Evolutionary conservation across 2,888 invertebrate genomes (phyloP).

Genomic region (Lasius platythorax): DNA sequence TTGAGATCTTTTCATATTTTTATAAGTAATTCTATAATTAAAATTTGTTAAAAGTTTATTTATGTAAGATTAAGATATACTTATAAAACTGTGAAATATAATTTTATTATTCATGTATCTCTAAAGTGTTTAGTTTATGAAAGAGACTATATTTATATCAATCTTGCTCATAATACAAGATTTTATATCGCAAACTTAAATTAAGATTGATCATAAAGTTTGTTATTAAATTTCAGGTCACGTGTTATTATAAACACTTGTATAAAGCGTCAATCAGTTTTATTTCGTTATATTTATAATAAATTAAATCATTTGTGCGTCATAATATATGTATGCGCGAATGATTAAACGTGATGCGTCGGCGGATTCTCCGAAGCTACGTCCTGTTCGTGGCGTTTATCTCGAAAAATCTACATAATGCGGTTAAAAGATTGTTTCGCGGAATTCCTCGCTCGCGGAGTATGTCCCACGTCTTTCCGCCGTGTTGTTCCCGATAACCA

Average conservation of each 20-base stretch:
- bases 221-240: too few relatives aligned
- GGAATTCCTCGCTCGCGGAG: constrained; percentile 10
- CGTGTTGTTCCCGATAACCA: constrained; percentile 22
- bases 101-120: background rate
- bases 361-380: constrained; percentile 21
- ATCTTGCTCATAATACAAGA: too few relatives aligned
- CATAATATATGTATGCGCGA: background rate
- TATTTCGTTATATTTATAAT: background rate
- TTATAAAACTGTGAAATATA: background rate
- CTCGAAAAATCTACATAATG: constrained; percentile 36
- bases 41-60: too few relatives aligned
- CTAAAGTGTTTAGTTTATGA: background rate
- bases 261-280: background rate
- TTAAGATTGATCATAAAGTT: too few relatives aligned
- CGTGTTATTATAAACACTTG: too few relatives aligned
- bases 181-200: too few relatives aligned
- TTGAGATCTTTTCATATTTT: background rate
- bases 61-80: too few relatives aligned
- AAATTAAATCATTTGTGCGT: background rate
- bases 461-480: constrained; percentile 14
- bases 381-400: constrained; percentile 16
- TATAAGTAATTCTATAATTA: too few relatives aligned
- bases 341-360: constrained; percentile 8
- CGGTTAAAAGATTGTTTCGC: constrained; percentile 29
- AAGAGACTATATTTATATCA: too few relatives aligned